These are phyloP conservation scores for Drosophila prostipennis DNA, from an alignment of 2,888 invertebrate species.

Conservation along the genomic window DNA sequence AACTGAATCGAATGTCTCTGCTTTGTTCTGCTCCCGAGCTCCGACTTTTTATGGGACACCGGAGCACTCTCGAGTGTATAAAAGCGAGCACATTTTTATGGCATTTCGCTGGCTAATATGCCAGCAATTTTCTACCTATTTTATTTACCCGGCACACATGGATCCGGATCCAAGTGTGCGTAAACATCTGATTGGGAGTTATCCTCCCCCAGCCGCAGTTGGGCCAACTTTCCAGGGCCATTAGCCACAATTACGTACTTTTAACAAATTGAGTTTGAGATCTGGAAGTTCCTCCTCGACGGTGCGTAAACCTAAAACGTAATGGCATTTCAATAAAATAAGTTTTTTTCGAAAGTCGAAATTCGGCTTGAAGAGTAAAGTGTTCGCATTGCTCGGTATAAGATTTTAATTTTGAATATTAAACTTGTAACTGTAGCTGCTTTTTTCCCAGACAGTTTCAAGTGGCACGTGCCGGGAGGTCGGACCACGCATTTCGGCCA, in stretches of 20 bases:
- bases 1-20: slow-evolving; percentile 37
- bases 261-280: slow-evolving; percentile 62
- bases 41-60: slow-evolving; percentile 46
- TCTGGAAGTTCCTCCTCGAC: slow-evolving; percentile 35
- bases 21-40: slow-evolving; percentile 24
- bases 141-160: slow-evolving; percentile 59
- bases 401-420: slow-evolving; percentile 37
- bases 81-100: slow-evolving; percentile 64
- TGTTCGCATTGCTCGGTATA: neutral
- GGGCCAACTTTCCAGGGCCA: slow-evolving; percentile 48
- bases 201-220: slow-evolving; percentile 9
- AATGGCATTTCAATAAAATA: slow-evolving; percentile 37
- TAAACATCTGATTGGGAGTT: slow-evolving; percentile 58
- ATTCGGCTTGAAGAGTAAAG: neutral
- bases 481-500: slow-evolving; percentile 53
- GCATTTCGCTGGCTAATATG: slow-evolving; percentile 76
- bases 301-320: slow-evolving; percentile 27
- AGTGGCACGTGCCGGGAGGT: slow-evolving; percentile 36
- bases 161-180: slow-evolving; percentile 18
- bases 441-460: slow-evolving; percentile 41
- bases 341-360: slow-evolving; percentile 24
- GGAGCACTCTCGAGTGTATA: slow-evolving; percentile 72
- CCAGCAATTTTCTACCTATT: slow-evolving; percentile 75
- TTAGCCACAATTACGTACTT: slow-evolving; percentile 71
- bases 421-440: slow-evolving; percentile 8